phyloP scores from a whole-genome alignment of 2,888 invertebrate species.

The Drosophila villosipedis region DNA sequence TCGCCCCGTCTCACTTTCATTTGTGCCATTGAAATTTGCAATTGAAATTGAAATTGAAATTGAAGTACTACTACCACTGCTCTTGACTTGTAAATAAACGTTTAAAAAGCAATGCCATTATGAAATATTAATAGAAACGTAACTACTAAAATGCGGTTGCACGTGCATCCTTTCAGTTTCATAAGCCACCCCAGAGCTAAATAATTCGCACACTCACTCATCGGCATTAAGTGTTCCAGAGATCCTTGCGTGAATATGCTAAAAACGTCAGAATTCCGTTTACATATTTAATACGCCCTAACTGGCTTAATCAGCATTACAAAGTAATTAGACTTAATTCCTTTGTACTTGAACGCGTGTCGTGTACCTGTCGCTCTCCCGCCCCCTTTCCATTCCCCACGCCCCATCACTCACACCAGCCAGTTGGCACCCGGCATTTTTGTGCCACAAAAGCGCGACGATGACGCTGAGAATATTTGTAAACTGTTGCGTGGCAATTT shows the following conservation, averaged over 20 bases:
- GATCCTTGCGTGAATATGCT: slow-evolving; percentile 55
- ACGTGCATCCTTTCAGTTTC: background rate
- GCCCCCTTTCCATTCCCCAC: slow-evolving; percentile 1
- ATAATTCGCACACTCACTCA: background rate
- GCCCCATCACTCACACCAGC: slow-evolving; percentile 11
- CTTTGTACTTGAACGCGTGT: slow-evolving; percentile 66
- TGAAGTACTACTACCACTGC: slow-evolving; percentile 2
- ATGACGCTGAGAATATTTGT: slow-evolving; percentile 70
- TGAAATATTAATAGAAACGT: slow-evolving; percentile 21
- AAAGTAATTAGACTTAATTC: slow-evolving; percentile 80
- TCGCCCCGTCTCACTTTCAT: slow-evolving; percentile 41
- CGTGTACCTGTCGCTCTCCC: slow-evolving; percentile 21
- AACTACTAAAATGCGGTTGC: slow-evolving; percentile 9
- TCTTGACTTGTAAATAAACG: slow-evolving; percentile 35
- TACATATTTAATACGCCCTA: slow-evolving; percentile 74
- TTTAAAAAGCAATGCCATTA: slow-evolving; percentile 15
- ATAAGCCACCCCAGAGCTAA: background rate
- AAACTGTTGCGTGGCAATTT: slow-evolving; percentile 78
- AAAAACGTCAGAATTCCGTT: slow-evolving; percentile 64
- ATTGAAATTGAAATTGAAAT: slow-evolving; percentile 28
- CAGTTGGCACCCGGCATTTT: slow-evolving; percentile 20
- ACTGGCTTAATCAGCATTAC: slow-evolving; percentile 81
- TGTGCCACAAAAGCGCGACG: slow-evolving; percentile 30
- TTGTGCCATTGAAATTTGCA: slow-evolving; percentile 58
- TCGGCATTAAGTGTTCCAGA: background rate